Evolutionary conservation across 1,140 invertebrate genomes (phyloP), one percentile per base, ranked within the genome.

Genomic region (Pseudomyrmex flavicornis): DNA sequence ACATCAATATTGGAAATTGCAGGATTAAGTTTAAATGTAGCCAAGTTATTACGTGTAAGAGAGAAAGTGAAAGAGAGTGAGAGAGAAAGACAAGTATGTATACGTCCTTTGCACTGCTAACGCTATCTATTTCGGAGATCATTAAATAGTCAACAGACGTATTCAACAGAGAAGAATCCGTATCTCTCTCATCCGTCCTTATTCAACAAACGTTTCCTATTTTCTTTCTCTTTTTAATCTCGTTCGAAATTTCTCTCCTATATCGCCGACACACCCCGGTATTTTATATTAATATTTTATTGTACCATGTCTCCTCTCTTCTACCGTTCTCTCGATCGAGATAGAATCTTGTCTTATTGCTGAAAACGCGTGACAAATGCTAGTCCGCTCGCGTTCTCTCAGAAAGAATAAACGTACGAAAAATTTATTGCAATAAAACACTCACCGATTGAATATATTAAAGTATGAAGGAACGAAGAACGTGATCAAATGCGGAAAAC

Each of bases 251-350:
- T 35, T 79, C 10, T 20, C 54, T 68, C n/a, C 65, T 50, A 22
- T 7, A 35, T 66, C 7, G 13, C 46, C 65, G 20, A 59, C 35
- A 44, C 61, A 56, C 8, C 13, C n/a, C 54, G 52, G 10, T 68
- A 79, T 79, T 68, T 79, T 79, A 70, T 35, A 70, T 79, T 79
- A 79, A 79, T 79, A 79, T 79, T 79, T 79, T 70, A 79, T 70
- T 79, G n/a, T 12, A 8, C 12, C 22, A 20, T 58, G 15, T 35
- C 35, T 35, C 35, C 35, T 7, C 1, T 35, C 35, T 35, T 35
- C 35, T 1, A 26, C 35, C 20, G 17, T 15, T 22, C 20, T 58
- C 54, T 61, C 44, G 56, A 80, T 35, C 35, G 35, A n/a, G 12
- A 35, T 61, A 70, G 17, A 70, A 46, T 48, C 20, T n/a, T 48